These are phyloP conservation scores for Symphodus melops DNA, from an alignment of 2,113 vertebrate genomes.

Conservation along the genomic window DNA sequence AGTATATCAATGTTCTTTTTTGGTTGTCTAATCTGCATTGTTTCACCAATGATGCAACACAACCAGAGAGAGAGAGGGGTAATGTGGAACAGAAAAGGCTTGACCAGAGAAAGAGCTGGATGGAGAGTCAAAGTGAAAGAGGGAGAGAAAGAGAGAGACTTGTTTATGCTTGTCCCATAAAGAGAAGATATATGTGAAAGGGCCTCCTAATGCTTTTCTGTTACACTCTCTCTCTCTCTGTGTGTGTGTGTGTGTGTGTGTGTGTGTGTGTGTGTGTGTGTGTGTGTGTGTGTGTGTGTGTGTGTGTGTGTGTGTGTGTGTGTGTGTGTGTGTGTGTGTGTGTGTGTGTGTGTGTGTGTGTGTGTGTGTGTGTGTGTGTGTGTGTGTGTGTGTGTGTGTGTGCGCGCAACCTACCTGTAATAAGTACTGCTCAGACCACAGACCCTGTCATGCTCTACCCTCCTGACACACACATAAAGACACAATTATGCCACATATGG, in stretches of 20 bases:
- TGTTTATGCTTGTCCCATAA: conserved; percentile 34
- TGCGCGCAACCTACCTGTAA: conserved; percentile 40
- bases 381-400: not conserved
- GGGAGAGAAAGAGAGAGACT: conserved; percentile 3
- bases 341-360: conserved; percentile 3
- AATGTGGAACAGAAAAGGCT: not conserved
- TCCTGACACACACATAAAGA: not conserved
- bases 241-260: conserved; percentile 13
- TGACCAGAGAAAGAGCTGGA: not conserved
- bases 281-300: conserved; percentile 17
- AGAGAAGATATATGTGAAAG: conserved; percentile 29
- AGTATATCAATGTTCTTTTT: not conserved
- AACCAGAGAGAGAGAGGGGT: not conserved
- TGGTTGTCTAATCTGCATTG: not conserved
- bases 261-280: not conserved
- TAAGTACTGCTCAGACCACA: conserved; percentile 25
- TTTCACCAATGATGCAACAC: not conserved
- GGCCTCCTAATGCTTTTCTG: conserved; percentile 13
- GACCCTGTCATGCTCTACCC: not conserved
- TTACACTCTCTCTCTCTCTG: not conserved
- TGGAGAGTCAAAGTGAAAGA: too few relatives aligned
- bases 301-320: conserved; percentile 12
- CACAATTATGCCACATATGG: conserved; percentile 59
- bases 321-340: not conserved
- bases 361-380: conserved; percentile 9